Evolutionary conservation across 2,888 invertebrate genomes (phyloP).

Genomic region (Anthophora plumipes): DNA sequence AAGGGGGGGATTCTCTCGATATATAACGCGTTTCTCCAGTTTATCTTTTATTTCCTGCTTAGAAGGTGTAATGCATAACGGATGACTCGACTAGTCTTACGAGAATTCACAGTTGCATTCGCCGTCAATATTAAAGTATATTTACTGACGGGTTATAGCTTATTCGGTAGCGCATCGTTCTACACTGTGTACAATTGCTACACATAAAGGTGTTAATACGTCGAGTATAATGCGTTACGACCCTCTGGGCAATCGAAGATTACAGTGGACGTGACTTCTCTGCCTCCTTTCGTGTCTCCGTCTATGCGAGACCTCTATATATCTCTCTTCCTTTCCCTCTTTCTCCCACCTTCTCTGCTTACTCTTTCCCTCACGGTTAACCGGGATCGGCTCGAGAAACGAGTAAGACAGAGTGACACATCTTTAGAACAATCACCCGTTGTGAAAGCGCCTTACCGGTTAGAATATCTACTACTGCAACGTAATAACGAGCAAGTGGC

Average conservation of each 20-base stretch:
- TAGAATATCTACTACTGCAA: conserved; percentile 59
- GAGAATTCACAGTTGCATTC: conserved; percentile 1
- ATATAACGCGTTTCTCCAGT: neutral
- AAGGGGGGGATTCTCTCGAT: too few relatives aligned
- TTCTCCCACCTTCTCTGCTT: conserved; percentile 6
- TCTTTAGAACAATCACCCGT: conserved; percentile 77
- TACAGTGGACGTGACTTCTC: conserved; percentile 76
- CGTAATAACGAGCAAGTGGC: conserved; percentile 58
- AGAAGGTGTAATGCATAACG: conserved; percentile 4
- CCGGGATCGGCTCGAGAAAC: conserved; percentile 49
- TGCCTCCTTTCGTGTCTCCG: conserved; percentile 57
- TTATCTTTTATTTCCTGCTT: conserved; percentile 6
- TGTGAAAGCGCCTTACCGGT: conserved; percentile 74
- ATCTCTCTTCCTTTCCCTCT: conserved; percentile 10
- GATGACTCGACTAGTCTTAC: neutral
- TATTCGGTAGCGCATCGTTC: conserved; percentile 27
- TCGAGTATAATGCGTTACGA: conserved; percentile 55
- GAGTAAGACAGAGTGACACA: conserved; percentile 71
- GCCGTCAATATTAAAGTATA: conserved; percentile 24
- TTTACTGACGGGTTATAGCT: conserved; percentile 16
- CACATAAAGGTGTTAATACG: conserved; percentile 61
- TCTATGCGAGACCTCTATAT: conserved; percentile 10
- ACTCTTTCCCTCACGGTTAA: conserved; percentile 55
- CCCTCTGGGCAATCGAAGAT: conserved; percentile 70
- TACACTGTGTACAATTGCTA: conserved; percentile 16